Evolutionary conservation across 2,797 vertebrate species (phyloP).

Genomic region (Mus spretus): DNA sequence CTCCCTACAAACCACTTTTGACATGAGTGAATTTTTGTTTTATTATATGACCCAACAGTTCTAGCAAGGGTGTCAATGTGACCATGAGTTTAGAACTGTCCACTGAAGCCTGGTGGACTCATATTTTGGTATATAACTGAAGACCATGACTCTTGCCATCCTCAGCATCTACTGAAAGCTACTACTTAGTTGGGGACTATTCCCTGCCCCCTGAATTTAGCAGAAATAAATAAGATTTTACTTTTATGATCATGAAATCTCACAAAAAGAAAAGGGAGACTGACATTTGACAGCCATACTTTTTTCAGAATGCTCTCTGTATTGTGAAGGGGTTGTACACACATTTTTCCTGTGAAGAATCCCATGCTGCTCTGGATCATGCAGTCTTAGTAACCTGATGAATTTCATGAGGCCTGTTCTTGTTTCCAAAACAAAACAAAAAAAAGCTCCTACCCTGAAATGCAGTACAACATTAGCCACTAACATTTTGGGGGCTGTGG

Average conservation of each 20-base stretch:
- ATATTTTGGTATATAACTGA: not conserved
- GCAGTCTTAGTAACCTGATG: not conserved
- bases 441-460: not conserved
- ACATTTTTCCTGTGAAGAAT: not conserved
- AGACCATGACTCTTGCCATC: not conserved
- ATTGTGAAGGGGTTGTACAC: not conserved
- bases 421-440: not conserved
- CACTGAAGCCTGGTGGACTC: not conserved
- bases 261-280: not conserved
- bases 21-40: not conserved
- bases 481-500: not conserved
- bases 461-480: not conserved
- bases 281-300: not conserved
- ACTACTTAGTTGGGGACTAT: not conserved
- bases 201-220: not conserved
- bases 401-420: not conserved
- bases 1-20: not conserved
- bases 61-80: not conserved
- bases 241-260: slow-evolving; percentile 26
- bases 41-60: not conserved
- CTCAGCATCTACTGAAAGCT: not conserved
- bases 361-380: not conserved
- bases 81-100: not conserved
- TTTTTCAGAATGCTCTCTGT: not conserved
- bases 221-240: not conserved